Conservation (phyloP, 1,140 invertebrate species). For the Subanguina moxae region DNA sequence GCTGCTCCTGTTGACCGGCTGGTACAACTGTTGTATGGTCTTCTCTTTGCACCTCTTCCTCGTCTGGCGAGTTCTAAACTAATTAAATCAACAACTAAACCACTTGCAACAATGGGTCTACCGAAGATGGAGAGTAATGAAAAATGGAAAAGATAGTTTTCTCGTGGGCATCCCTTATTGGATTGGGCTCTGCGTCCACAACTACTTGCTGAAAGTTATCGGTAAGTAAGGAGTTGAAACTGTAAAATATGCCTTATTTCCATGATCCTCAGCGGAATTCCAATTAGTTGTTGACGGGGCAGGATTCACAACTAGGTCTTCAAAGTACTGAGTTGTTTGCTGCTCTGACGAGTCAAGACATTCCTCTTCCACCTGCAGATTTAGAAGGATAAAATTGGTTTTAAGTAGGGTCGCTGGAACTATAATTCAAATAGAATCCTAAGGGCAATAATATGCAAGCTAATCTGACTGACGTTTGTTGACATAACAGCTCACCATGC, state of each 20-base stretch:
- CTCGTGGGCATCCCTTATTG: slow-evolving; percentile 50
- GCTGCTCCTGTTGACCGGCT: neutral
- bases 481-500: no score
- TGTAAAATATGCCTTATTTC: neutral
- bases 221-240: neutral
- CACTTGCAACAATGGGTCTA: neutral
- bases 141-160: slow-evolving; percentile 18
- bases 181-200: slow-evolving; percentile 49
- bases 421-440: no score
- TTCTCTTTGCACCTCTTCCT: slow-evolving; percentile 36
- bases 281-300: neutral
- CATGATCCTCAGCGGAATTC: neutral
- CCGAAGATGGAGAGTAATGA: slow-evolving; percentile 49
- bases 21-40: neutral
- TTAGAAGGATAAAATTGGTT: neutral
- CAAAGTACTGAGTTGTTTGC: no score
- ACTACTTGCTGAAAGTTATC: slow-evolving; percentile 29
- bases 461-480: no score
- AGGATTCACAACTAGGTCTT: neutral
- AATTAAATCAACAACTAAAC: neutral
- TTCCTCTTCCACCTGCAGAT: neutral
- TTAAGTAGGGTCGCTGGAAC: no score
- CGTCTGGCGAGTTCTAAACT: slow-evolving; percentile 43
- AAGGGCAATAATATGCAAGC: no score
- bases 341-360: neutral